Evolutionary conservation across 2,797 vertebrate species (phyloP), one percentile per base, ranked within the genome.

Genomic region (Lerista edwardsae): DNA sequence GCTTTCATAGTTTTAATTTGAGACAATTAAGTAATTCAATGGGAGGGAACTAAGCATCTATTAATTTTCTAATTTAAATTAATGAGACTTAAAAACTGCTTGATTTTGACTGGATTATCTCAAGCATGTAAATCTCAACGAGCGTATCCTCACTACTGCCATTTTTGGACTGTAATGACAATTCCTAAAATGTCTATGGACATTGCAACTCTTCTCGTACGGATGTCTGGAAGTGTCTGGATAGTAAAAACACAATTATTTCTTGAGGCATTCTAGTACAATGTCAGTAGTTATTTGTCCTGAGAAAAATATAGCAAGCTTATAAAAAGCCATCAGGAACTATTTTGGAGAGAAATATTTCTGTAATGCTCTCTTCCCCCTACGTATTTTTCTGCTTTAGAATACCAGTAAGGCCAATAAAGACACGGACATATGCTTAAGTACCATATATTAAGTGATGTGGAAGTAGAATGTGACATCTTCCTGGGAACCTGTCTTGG

Each of bases 241-340:
- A 84, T 71, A 80, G 86, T 71, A 82, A 87, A 91, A 92, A 90
- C 71, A 44, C 71, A 91, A 88, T 89, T 90, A 83, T 0, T 27
- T 67, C 65, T 75, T 57, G 47, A 79, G 85, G 59, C 19, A 84
- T 80, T 84, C 80, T 7, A 91, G 76, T 83, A 87, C 92, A 94
- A 90, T 3, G 29, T 61, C 79, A 89, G 64, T 36, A 86, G 83
- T 90, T 91, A 84, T 85, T 90, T 91, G 88, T 88, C 82, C 91
- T 88, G 17, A 1, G 86, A 82, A 86, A 85, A 88, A 83, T 88
- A 93, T 88, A 87, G 51, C 31, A 85, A 80, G 62, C 51, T 82
- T 80, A 77, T 21, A 84, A 81, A 91, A 92, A 90, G 29, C 76
- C 75, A 84, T 19, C 21, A 2, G 82, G 78, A 92, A 84, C 14